Base-by-base conservation (phyloP, 2,797 vertebrate genomes). In the Enteromius trimaculatus region DNA sequence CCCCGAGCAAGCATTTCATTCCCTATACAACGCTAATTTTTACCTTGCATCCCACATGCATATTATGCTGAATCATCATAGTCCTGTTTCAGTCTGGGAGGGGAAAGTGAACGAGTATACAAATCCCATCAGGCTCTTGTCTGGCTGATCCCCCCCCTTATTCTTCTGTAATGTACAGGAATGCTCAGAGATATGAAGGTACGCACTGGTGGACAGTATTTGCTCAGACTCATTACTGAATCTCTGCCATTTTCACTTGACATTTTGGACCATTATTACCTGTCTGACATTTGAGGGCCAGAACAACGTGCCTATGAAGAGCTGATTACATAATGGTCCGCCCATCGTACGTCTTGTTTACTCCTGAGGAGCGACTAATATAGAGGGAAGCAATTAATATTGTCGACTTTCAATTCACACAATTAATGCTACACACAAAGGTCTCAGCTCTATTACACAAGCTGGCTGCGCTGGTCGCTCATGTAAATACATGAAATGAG, bases 231-330 rank as follows among this genome's bases (percentile, higher is more conserved):
- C 86, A 87, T 89, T 84, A 88, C 84, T 70, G 85, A 88, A 90
- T 86, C 72, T 44, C 82, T 88, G 87, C 86, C 88, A 90, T 91
- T 91, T 89, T 86, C 86, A 86, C 86, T 85, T 90, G 90, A 89
- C 90, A 91, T 91, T 90, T 89, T 86, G 81, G 84, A 83, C 89
- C 88, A 84, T 89, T 89, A 90, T 89, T 89, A 88, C 89, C 87
- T 89, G 89, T 81, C 88, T 90, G 90, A 89, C 89, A 89, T 89
- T 89, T 90, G 75, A 82, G 71, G 64, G 13, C 79, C 65, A 83
- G 86, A 86, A 83, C 80, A 88, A 84, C 81, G 53, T 87, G 87
- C 82, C 82, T 85, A 88, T 86, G 86, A 79, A 82, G 80, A 84
- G 79, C 80, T 86, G 85, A 88, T 88, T 88, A 88, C 80, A 87